Evolutionary conservation across 2,113 vertebrate species (phyloP), one percentile per base, ranked within the genome.

Genomic region (Struthio camelus): DNA sequence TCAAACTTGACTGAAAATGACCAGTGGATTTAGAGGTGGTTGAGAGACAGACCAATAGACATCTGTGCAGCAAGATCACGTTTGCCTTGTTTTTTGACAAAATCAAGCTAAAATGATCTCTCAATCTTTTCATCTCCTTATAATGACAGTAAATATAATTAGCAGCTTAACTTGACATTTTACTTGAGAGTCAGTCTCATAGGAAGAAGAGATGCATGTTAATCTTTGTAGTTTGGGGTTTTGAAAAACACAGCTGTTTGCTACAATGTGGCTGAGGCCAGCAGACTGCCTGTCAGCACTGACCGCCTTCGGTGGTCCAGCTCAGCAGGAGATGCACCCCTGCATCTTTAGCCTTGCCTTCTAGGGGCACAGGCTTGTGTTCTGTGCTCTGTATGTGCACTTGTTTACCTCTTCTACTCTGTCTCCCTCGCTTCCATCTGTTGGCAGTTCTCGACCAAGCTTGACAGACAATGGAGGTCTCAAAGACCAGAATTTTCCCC

Each of bases 141-240:
- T 89, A 72, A 76, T 70, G 76, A 69, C 42, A 71, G 64, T 90
- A 94, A 95, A 91, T 93, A 77, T 67, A 94, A 94, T 96, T 96
- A 87, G 73, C 71, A 54, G 62, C 67, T 86, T 72, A 77, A 85
- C 91, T 91, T 84, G 90, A 90, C 85, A 75, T 95, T 86, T 95
- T 94, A 20, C 59, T 87, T 64, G 88, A 83, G 82, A 82, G 36
- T 78, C 76, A 54, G 59, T 75, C 82, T 94, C 34, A 11, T 4
- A 51, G 87, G 65, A 85, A 80, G 72, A 78, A 50, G 40, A 80
- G 42, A 34, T 71, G 32, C 65, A 9, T 27, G 19, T 32, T 81
- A 46, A 38, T 84, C 58, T 67, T 76, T 46, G 36, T 58, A 40
- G 30, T 59, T 13, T 6, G 25, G 54, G 69, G 58, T 90, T 76